Conservation (phyloP, 2,888 invertebrate genomes). For the Athalia circularis region DNA sequence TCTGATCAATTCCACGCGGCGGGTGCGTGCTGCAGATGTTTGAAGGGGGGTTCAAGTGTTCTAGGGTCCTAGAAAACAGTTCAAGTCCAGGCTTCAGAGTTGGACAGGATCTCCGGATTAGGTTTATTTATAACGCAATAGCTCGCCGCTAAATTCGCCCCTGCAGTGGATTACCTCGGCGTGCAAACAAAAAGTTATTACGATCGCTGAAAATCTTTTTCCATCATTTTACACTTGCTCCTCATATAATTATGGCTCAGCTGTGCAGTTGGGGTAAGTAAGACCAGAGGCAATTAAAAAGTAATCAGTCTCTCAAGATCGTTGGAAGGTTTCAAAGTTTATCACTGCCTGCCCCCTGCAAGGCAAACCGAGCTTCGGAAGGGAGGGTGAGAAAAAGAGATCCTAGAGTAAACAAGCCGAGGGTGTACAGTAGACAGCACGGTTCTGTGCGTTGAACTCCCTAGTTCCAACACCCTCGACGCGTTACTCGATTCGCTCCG, state of each 20-base stretch:
- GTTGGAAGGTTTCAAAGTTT: constrained; percentile 41
- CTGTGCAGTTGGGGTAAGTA: not conserved
- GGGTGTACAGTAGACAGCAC: constrained; percentile 13
- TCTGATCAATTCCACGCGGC: not conserved
- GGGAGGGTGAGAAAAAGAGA: constrained; percentile 29
- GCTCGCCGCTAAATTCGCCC: too few species aligned
- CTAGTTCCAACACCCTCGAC: constrained; percentile 11
- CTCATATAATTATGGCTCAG: not conserved
- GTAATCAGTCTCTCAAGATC: constrained; percentile 33
- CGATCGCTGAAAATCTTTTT: not conserved
- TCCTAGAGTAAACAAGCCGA: constrained; percentile 20
- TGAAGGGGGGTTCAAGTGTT: not conserved
- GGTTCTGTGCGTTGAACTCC: not conserved
- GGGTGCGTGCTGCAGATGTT: not conserved
- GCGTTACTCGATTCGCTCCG: too few species aligned
- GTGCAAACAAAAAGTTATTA: not conserved
- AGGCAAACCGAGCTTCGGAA: not conserved
- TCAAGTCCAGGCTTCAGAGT: not conserved
- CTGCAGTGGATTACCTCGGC: not conserved
- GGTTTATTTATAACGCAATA: too few species aligned
- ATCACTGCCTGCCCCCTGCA: not conserved
- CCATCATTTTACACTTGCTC: not conserved
- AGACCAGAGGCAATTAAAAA: constrained; percentile 34
- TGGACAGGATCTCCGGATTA: too few species aligned
- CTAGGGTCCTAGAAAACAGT: not conserved